phyloP scores from a whole-genome alignment of 1,140 invertebrate species.

The Hirudo medicinalis region DNA sequence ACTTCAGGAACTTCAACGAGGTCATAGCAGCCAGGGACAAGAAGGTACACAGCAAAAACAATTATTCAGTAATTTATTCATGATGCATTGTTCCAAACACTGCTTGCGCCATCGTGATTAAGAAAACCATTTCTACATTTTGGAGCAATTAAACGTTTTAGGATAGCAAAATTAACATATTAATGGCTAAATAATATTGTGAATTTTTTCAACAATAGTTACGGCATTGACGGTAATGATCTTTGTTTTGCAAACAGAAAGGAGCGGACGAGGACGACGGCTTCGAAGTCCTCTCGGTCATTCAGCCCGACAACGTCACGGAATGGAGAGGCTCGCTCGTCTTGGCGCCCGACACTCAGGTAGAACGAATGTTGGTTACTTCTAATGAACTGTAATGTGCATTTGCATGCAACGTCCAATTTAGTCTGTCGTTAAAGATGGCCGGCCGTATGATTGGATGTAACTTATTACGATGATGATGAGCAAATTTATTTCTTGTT shows the following conservation, averaged over 20 bases:
- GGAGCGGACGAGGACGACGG: neutral
- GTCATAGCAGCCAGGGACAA: neutral
- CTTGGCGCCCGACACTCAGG: too few relatives aligned
- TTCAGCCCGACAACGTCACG: neutral
- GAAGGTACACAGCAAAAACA: neutral
- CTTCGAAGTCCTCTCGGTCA: neutral
- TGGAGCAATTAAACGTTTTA: neutral
- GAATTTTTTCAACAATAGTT: too few relatives aligned
- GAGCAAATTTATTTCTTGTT: too few relatives aligned
- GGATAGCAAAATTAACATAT: too few relatives aligned
- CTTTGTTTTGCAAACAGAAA: neutral
- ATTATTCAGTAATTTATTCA: neutral
- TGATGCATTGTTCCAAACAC: neutral
- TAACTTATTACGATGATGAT: neutral
- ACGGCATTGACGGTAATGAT: neutral
- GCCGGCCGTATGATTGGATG: neutral
- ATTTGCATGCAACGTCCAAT: too few relatives aligned
- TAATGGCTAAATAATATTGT: too few relatives aligned
- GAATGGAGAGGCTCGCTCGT: neutral
- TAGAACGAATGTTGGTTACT: too few relatives aligned
- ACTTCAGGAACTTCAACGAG: neutral
- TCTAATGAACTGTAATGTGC: neutral
- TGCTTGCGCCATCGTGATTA: too few relatives aligned
- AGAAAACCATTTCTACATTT: too few relatives aligned
- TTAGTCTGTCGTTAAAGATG: neutral